Base-by-base conservation (phyloP, 2,888 invertebrate species). In the Zygothrica quintamaculata region DNA sequence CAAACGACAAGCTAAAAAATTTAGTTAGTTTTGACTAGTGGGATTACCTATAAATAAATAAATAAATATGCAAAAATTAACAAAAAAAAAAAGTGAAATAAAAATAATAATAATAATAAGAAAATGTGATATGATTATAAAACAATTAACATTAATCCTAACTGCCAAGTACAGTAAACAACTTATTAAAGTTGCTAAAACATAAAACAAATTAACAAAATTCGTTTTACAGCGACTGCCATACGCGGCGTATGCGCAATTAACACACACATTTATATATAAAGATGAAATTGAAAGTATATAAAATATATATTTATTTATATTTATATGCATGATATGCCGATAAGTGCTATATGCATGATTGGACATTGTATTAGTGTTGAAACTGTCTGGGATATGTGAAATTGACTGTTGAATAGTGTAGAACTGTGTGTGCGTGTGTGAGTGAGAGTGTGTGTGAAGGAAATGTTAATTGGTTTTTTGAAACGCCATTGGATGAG, bases 11-110 rank as follows among this genome's bases (percentile, higher is more conserved):
- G 81, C 89, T 91, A 90, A 33, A 90, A 33, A 42, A 33, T 90
- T 90, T 80, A 84, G 88, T 90, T 90, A 90, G 89, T 89, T 84
- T 85, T 91, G 89, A 89, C 88, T 91, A 89, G 89, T 88, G 75
- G 89, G 90, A 82, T 90, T 91, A 78, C 91, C 89, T 90, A 91
- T 75, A 88, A 88, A 43, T 62, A 88, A 78, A 73, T 74, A 75
- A 78, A 91, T 75, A 88, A 88, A 43, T 65, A 88, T 78, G 73
- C 75, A 76, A 79, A 77, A 65, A 55, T 61, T 73, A 67, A 77
- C 58, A 34, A 15, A 26, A 53, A 65, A 67, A 73, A 65, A 77
- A 77, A 67, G 55, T 42, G 39, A 75, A 65, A 47, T 40, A 34
- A 56, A 13, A 75, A 67, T 43, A 68, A 55, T 31, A 31, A 58